Base-by-base conservation (phyloP, 2,888 invertebrate species). In the Galerucella nymphaeae region DNA sequence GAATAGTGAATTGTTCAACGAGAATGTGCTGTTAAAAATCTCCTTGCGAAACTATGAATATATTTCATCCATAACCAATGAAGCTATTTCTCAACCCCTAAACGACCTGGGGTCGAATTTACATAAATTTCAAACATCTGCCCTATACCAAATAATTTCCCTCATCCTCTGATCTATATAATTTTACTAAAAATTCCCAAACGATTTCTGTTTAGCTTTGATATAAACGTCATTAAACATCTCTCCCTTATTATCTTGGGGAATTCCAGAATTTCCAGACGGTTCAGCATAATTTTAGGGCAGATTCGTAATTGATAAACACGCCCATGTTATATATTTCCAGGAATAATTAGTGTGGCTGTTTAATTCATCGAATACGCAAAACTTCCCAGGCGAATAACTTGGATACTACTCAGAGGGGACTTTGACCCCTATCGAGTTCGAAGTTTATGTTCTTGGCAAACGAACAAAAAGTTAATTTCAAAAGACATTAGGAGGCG, bases 301-400 rank as follows among this genome's bases (percentile, higher is more conserved):
- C 45, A 66, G 58, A 66, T 58, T 58, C 23, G n/a, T 66, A 66
- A 66, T 66, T 66, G 58, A 58, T 66, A 66, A 58, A 58, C 66
- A 58, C 66, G 58, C 66, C 66, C 66, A 57, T 57, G 41, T 55
- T 55, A 55, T 66, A 38, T 38, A 41, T 55, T 55, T 58, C 57
- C 50, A 48, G 13, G 53, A 68, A 62, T 68, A 68, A 68, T 68
- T 62, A 53, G 62, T 62, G 50, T 38, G 48, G 50, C 59, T 53
- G 61, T 62, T 59, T 53, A 53, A 68, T 62, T 68, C 50, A 68
- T 68, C 50, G 62, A 62, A 62, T 68, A 38, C 11, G 45, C 50
- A 38, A 68, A 68, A 68, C 68, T 68, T 61, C 59, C 50, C 30
- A 50, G 50, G 68, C 66, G 20, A 57, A 66, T 57, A 57, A 66